phyloP scores from a whole-genome alignment of 2,888 invertebrate genomes.

The Yponomeuta cagnagella region DNA sequence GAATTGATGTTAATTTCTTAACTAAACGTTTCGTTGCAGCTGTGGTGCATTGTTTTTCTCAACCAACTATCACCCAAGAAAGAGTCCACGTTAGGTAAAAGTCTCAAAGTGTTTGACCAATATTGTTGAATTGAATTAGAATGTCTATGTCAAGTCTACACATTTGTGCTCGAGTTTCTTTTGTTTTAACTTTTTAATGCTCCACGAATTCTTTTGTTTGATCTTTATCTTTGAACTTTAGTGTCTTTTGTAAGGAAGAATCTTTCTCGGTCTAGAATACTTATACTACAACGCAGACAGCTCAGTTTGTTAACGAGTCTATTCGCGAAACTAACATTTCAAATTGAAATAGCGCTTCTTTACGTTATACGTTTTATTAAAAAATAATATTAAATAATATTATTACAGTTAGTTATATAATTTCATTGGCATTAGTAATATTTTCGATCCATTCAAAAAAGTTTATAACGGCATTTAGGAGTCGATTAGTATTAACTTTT shows the following conservation, averaged over 20 bases:
- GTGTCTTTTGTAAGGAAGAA: neutral
- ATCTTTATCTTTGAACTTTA: conserved; percentile 2
- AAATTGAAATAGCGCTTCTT: neutral
- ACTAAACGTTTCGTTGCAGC: neutral
- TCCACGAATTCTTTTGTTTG: neutral
- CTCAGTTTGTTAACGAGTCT: neutral
- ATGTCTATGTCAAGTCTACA: conserved; percentile 21
- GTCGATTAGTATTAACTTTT: neutral
- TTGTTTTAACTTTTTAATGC: neutral
- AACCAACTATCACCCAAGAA: conserved; percentile 12
- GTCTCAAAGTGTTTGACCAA: conserved; percentile 44
- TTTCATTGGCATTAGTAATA: neutral
- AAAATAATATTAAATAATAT: neutral
- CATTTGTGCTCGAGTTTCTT: conserved; percentile 3
- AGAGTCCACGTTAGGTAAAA: conserved; percentile 18
- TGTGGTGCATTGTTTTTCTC: neutral
- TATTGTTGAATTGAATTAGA: conserved; percentile 51
- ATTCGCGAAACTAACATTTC: neutral
- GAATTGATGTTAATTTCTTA: conserved; percentile 6
- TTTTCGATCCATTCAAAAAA: neutral
- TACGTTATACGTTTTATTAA: neutral
- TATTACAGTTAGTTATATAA: neutral
- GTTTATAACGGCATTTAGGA: neutral
- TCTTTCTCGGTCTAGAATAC: neutral
- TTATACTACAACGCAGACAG: neutral